Evolutionary conservation across 2,888 invertebrate genomes (phyloP), one percentile per base, ranked within the genome.

Genomic region (Eilema sororculum): DNA sequence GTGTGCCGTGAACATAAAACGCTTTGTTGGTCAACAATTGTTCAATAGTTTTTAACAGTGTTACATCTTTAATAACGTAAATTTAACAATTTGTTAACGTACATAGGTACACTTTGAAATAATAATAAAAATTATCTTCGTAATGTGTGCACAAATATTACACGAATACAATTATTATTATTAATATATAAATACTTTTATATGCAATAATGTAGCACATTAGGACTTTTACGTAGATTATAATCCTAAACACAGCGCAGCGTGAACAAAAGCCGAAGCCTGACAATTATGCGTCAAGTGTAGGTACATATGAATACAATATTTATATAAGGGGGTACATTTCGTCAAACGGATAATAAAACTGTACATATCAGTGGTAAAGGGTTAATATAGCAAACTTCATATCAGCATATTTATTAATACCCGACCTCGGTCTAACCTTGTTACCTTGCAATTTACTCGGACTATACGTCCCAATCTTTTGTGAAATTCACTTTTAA

Each of bases 71-170:
- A n/a, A n/a, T 20, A 20, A n/a, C 2, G n/a, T 20, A 52, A 52
- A 52, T 52, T 25, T 9, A 59, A 59, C 60, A n/a, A 30, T 60
- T 58, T 25, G 4, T 28, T 24, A 58, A 58, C 16, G 16, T 58
- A 58, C 25, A 16, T 58, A 37, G 33, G 33, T 37, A 58, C 30
- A 60, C 30, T 60, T 30, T 60, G n/a, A 60, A 60, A 30, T 28
- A 60, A n/a, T 12, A 33, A n/a, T 30, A 60, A 33, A n/a, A 30
- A 10, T n/a, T 12, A 20, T n/a, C 12, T n/a, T 30, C 60, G 10
- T 60, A 52, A 52, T 52, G n/a, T 52, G 52, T 52, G 52, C 52
- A 52, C 52, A 52, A n/a, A 52, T 52, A 52, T 52, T 52, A 52
- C 20, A 46, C 46, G 20, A 6, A 20, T 9, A n/a, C 8, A n/a